These are phyloP conservation scores for Galago senegalensis DNA, from an alignment of 2,797 vertebrate genomes.

Conservation along the genomic window DNA sequence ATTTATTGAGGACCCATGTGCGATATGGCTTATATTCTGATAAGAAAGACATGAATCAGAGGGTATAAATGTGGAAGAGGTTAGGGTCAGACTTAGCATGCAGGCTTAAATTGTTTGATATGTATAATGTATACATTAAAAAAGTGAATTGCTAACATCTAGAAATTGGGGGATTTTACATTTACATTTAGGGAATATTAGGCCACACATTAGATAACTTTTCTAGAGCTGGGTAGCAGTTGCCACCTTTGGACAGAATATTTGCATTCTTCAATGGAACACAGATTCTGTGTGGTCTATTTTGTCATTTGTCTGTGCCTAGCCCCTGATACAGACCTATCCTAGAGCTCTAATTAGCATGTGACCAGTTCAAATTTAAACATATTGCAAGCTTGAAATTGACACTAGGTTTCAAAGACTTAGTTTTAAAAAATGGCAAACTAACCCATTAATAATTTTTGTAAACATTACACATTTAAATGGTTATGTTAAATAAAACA, in stretches of 20 bases:
- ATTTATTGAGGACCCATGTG: background rate
- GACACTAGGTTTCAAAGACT: background rate
- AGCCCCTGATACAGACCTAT: background rate
- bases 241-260: background rate
- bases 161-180: slow-evolving; percentile 4
- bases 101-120: background rate
- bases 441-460: background rate
- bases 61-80: background rate
- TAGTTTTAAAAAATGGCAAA: background rate
- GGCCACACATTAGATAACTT: background rate
- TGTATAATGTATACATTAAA: background rate
- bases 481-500: background rate
- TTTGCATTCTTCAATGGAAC: background rate
- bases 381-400: background rate
- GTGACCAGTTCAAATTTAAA: background rate
- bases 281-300: background rate
- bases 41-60: background rate
- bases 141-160: background rate
- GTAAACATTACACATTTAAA: background rate
- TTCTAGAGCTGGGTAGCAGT: background rate
- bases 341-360: background rate
- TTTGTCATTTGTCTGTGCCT: background rate
- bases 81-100: background rate
- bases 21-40: background rate
- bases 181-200: slow-evolving; percentile 9